These are phyloP conservation scores for Dicrurus megarhynchus DNA, from an alignment of 2,113 vertebrate genomes.

Conservation along the genomic window DNA sequence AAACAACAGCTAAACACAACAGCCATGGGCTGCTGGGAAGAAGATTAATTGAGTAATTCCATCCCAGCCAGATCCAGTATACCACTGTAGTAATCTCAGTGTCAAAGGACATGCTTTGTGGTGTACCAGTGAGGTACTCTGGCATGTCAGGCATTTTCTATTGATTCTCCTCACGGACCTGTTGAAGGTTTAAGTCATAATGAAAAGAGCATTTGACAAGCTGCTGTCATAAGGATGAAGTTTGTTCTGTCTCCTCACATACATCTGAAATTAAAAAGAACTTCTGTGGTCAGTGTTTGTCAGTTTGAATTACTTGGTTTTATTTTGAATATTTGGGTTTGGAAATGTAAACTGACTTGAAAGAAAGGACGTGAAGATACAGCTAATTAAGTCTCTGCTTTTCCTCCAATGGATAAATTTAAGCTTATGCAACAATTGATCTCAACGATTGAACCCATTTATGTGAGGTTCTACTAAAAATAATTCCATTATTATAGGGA, in stretches of 20 bases:
- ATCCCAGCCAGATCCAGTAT: neutral
- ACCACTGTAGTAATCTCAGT: neutral
- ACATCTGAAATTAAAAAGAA: neutral
- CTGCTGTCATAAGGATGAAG: neutral
- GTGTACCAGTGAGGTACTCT: neutral
- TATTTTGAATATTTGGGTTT: neutral
- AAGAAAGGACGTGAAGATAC: neutral
- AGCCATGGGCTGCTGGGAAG: neutral
- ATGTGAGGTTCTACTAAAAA: neutral
- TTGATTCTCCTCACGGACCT: neutral
- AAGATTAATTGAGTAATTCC: neutral
- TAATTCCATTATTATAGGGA: neutral
- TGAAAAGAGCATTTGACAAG: neutral
- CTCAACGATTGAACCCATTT: neutral
- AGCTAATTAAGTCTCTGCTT: neutral
- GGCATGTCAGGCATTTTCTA: neutral
- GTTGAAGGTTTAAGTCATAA: neutral
- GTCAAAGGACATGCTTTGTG: neutral
- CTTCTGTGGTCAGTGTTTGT: neutral
- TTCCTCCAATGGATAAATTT: neutral
- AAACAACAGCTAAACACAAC: neutral
- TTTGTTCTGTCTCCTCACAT: neutral
- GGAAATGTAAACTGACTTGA: neutral
- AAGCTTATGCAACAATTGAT: neutral
- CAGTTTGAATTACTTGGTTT: neutral